phyloP scores from a whole-genome alignment of 2,797 vertebrate species.

The Garrulus glandarius region DNA sequence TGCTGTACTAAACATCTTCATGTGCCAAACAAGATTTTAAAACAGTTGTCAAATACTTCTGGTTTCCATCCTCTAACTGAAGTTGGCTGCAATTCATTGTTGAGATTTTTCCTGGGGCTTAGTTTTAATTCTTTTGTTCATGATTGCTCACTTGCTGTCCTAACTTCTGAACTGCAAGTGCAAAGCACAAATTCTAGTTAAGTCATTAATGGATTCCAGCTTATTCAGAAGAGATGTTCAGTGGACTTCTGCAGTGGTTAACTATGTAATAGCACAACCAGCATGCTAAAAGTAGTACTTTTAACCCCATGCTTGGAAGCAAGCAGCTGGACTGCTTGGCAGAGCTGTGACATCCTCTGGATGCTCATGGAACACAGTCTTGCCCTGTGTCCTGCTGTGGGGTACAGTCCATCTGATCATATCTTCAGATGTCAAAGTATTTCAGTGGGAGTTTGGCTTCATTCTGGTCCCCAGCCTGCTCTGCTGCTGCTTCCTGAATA shows the following conservation, averaged over 20 bases:
- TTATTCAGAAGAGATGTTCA: neutral
- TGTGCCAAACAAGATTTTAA: neutral
- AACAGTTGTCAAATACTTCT: neutral
- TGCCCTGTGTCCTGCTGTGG: neutral
- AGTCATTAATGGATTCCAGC: neutral
- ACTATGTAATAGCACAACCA: neutral
- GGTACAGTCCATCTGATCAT: neutral
- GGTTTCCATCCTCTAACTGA: neutral
- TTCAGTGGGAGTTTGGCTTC: neutral
- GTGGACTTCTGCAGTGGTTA: neutral
- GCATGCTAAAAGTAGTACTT: neutral
- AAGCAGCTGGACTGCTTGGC: neutral
- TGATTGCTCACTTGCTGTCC: neutral
- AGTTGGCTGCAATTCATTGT: neutral
- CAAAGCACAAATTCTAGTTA: neutral
- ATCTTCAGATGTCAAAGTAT: neutral
- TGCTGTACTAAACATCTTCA: neutral
- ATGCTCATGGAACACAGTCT: neutral
- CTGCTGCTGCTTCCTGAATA: neutral
- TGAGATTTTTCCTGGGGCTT: neutral
- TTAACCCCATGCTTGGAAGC: neutral
- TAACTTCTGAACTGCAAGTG: neutral
- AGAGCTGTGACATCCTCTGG: neutral
- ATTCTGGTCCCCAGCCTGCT: neutral
- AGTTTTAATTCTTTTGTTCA: neutral